Base-by-base conservation (phyloP, 1,140 invertebrate genomes). In the Eubasilissa regina region DNA sequence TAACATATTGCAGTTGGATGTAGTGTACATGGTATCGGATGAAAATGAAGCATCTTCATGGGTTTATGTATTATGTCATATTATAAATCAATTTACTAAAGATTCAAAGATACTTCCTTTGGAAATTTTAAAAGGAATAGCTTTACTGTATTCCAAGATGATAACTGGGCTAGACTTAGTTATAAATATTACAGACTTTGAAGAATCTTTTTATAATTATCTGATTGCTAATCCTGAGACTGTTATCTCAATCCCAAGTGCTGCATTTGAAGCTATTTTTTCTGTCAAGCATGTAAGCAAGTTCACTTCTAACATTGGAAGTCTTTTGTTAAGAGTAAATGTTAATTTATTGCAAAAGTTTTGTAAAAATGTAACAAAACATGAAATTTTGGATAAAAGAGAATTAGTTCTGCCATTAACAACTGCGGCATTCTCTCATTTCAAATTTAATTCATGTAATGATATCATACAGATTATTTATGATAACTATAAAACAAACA, bases 321-420 rank as follows among this genome's bases (percentile, higher is more conserved):
- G 84, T 12, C 83, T 90, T 25, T 81, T 93, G 25, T 79, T 93
- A 0, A 86, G 89, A 80, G 86, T 86, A 53, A 89, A 91, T 82
- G 75, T 75, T 4, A 84, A 87, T 56, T 84, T 91, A 12, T 86
- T 89, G 48, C 74, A 85, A 10, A 83, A 85, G 82, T 91, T 91
- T 68, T 85, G 85, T 80, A 84, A 87, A 70, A 85, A 89, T 85
- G 83, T 90, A 12, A 76, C 83, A 15, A 86, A 86, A 80, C 75
- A 84, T 43, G 87, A 89, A 81, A 85, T 87, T 74, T 82, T 89
- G 62, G 82, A 80, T 43, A 87, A 91, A 82, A 91, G 92, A 84
- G 91, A 92, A 81, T 80, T 93, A 21, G 87, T 92, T 4, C 87
- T 93, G 75, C 90, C 91, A 0, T 78, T 93, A 19, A 85, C 91